phyloP scores from a whole-genome alignment of 1,140 invertebrate genomes.

The Drosophila mojavensis region DNA sequence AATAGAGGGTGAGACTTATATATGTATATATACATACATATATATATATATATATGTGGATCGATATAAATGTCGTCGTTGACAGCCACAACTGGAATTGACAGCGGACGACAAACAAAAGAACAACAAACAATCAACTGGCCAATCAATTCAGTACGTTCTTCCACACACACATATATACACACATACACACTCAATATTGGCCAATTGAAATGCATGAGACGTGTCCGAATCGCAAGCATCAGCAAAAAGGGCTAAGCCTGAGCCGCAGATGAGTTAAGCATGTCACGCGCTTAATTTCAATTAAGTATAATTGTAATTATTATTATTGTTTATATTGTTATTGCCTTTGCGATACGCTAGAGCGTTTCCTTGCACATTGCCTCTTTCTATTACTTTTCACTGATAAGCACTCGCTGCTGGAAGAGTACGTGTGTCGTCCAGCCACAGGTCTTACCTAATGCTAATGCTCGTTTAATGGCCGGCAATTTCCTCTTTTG shows the following conservation, averaged over 20 bases:
- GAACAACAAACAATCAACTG: conserved; percentile 31
- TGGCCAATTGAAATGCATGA: conserved; percentile 60
- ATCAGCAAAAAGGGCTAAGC: conserved; percentile 2
- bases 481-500: not conserved
- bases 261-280: not conserved
- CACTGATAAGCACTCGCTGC: conserved; percentile 3
- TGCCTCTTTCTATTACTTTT: not conserved
- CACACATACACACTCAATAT: not conserved
- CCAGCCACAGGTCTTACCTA: not conserved
- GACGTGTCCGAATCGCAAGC: conserved; percentile 15
- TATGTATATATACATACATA: not conserved
- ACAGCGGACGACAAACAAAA: conserved; percentile 34
- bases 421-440: not conserved
- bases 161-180: not conserved
- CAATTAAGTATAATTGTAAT: conserved; percentile 10
- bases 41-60: conserved; percentile 10
- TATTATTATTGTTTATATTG: conserved; percentile 3
- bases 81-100: conserved; percentile 43
- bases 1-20: not conserved
- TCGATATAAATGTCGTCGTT: conserved; percentile 47
- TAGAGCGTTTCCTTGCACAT: not conserved
- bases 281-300: conserved; percentile 14
- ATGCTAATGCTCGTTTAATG: conserved; percentile 11
- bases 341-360: conserved; percentile 1
- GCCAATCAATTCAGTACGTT: conserved; percentile 53